Evolutionary conservation across 2,797 vertebrate genomes (phyloP).

Genomic region (Micromesistius poutassou): DNA sequence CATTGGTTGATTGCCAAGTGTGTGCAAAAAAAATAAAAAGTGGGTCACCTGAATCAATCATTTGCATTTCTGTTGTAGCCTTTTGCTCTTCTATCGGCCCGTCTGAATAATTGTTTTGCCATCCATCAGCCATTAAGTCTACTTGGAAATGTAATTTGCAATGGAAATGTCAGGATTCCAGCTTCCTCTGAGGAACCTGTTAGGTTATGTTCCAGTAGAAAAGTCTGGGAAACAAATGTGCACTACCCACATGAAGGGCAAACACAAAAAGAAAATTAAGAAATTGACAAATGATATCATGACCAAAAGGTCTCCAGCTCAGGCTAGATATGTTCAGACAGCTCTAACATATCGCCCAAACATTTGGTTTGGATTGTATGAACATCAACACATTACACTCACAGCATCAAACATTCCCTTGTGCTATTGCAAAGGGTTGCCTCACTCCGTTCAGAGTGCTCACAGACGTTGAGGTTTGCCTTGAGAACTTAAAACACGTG

Average conservation of each 20-base stretch:
- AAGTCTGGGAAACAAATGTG: background rate
- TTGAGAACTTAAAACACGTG: background rate
- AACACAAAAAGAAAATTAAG: background rate
- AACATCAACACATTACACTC: background rate
- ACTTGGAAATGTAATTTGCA: slow-evolving; percentile 3
- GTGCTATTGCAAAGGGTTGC: background rate
- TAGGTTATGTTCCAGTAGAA: background rate
- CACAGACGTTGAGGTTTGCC: background rate
- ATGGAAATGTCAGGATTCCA: background rate
- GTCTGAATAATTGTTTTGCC: slow-evolving; percentile 9
- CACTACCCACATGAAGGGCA: background rate
- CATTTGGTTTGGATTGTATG: background rate
- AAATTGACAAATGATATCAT: background rate
- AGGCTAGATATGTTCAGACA: background rate
- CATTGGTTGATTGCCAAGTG: slow-evolving; percentile 9
- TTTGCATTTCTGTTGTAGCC: slow-evolving; percentile 4
- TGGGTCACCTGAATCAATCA: slow-evolving; percentile 17
- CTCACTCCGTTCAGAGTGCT: background rate
- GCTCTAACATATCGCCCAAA: too few relatives aligned
- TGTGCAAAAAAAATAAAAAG: slow-evolving; percentile 6
- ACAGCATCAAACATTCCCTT: background rate
- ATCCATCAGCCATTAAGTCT: slow-evolving; percentile 14
- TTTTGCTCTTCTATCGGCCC: background rate
- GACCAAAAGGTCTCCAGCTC: background rate
- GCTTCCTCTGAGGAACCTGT: background rate